These are phyloP conservation scores for Lithobius niger DNA, from an alignment of 1,140 invertebrate genomes.

Conservation along the genomic window DNA sequence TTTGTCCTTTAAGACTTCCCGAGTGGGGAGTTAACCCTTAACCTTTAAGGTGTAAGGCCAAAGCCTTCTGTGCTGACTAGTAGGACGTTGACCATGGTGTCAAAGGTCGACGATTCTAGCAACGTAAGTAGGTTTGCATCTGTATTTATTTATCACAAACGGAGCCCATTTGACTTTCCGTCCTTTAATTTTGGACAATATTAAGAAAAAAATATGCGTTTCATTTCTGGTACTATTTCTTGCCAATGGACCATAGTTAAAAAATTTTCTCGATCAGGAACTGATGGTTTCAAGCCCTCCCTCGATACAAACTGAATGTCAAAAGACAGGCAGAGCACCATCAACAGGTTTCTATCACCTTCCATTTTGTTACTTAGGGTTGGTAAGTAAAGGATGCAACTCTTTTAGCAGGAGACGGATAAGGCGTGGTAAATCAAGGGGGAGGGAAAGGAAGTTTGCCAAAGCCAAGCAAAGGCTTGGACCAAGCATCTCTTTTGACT, in stretches of 20 bases:
- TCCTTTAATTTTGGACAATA: no score
- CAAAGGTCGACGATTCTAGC: background rate
- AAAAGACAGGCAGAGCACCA: background rate
- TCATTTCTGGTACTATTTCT: background rate
- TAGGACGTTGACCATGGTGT: background rate
- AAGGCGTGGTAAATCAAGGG: background rate
- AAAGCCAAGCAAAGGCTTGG: background rate
- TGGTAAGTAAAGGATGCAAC: background rate
- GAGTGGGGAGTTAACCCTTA: background rate
- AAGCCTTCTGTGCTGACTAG: background rate
- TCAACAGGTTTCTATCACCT: background rate
- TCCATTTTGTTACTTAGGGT: no score
- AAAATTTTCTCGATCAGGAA: background rate
- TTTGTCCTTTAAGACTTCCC: no score
- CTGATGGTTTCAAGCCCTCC: background rate
- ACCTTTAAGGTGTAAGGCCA: background rate
- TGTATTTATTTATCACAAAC: background rate
- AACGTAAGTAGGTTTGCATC: background rate
- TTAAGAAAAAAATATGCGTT: background rate
- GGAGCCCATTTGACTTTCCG: background rate
- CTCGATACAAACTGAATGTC: background rate
- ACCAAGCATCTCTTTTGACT: background rate
- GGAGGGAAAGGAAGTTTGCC: background rate
- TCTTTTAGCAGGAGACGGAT: background rate
- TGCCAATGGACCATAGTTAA: background rate